Evolutionary conservation across 1,140 invertebrate genomes (phyloP).

Genomic region (Musca domestica): DNA sequence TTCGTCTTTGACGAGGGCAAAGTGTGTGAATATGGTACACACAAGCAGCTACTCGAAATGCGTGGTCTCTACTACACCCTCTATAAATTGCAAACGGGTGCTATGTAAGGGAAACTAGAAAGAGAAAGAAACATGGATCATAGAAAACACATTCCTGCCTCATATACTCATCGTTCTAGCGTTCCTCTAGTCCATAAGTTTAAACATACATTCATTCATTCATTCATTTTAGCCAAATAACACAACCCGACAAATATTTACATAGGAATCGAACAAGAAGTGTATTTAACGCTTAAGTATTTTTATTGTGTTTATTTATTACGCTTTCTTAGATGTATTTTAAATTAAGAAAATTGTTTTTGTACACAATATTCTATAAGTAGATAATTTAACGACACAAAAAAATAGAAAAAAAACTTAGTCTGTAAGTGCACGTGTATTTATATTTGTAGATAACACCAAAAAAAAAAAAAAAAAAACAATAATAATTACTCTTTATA

Average conservation of each 20-base stretch:
- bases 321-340: too few relatives aligned
- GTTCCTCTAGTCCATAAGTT: background rate
- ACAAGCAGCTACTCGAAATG: constrained; percentile 64
- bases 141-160: background rate
- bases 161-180: background rate
- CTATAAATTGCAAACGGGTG: constrained; percentile 59
- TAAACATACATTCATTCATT: background rate
- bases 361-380: too few relatives aligned
- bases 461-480: too few relatives aligned
- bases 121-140: background rate
- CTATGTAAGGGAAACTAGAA: too few relatives aligned
- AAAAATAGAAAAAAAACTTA: too few relatives aligned
- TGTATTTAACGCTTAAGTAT: background rate
- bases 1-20: constrained; percentile 68
- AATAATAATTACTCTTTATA: too few relatives aligned
- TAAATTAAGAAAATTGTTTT: too few relatives aligned
- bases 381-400: too few relatives aligned
- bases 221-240: background rate
- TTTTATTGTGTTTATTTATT: too few relatives aligned
- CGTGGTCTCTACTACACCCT: constrained; percentile 71
- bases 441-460: too few relatives aligned
- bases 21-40: constrained; percentile 69
- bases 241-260: background rate
- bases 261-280: constrained; percentile 5
- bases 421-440: too few relatives aligned